Conservation (phyloP, 1,140 invertebrate genomes). For the Trinorchestia longiramus region DNA sequence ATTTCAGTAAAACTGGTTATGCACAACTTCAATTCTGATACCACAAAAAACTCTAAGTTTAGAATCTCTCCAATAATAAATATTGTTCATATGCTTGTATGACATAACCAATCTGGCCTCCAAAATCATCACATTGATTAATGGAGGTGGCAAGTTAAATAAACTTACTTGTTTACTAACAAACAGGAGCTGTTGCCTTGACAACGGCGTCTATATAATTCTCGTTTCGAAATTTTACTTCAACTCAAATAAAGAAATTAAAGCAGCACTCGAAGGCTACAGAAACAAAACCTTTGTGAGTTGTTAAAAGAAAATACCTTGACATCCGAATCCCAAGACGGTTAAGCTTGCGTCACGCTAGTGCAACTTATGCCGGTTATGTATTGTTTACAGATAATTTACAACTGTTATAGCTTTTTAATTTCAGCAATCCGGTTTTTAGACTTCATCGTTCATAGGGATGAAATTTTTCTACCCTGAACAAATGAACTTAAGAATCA, state of each 20-base stretch:
- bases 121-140: background rate
- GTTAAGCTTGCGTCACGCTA: background rate
- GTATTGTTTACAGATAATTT: no score
- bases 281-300: background rate
- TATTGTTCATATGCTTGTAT: no score
- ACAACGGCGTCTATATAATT: background rate
- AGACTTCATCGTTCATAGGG: no score
- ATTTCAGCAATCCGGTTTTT: no score
- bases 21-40: no score
- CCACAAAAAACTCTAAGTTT: no score
- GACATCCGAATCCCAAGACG: background rate
- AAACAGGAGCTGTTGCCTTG: background rate
- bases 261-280: background rate
- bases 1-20: no score
- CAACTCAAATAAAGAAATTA: no score
- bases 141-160: background rate
- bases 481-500: no score
- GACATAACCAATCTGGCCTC: background rate
- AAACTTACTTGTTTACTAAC: background rate
- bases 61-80: no score
- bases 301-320: background rate
- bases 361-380: background rate
- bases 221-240: background rate
- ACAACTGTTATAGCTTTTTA: no score
- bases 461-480: no score